These are phyloP conservation scores for Cryptotis parvus DNA, from an alignment of 2,113 vertebrate species.

Conservation along the genomic window DNA sequence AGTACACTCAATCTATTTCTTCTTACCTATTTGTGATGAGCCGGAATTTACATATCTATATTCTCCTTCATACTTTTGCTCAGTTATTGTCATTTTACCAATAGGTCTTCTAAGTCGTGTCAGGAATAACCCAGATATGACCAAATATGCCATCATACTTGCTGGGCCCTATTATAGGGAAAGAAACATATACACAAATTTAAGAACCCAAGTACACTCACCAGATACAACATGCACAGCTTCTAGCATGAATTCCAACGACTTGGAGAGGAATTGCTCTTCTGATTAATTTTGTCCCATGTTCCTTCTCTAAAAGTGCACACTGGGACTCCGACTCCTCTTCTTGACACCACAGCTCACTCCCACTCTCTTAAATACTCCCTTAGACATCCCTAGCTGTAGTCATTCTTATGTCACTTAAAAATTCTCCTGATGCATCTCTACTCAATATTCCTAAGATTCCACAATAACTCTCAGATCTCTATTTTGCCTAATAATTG, in stretches of 20 bases:
- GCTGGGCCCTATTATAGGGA: slow-evolving; percentile 91
- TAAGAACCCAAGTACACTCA: slow-evolving; percentile 37
- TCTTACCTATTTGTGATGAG: slow-evolving; percentile 98
- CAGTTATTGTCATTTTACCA: slow-evolving; percentile 96
- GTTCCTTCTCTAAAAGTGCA: slow-evolving; percentile 6
- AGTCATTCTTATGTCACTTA: background rate
- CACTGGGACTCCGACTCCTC: background rate
- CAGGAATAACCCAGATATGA: slow-evolving; percentile 96
- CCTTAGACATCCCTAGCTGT: background rate
- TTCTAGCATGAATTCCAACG: background rate
- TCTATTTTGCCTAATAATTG: slow-evolving; percentile 4
- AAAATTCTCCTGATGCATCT: background rate
- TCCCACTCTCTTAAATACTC: background rate
- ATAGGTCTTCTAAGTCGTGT: slow-evolving; percentile 96
- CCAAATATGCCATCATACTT: slow-evolving; percentile 95
- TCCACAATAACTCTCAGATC: background rate
- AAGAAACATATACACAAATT: slow-evolving; percentile 44
- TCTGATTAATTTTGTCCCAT: background rate
- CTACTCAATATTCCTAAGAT: background rate
- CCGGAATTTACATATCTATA: slow-evolving; percentile 98
- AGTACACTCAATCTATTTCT: background rate
- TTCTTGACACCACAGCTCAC: background rate
- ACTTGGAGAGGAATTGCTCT: background rate
- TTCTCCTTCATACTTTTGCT: slow-evolving; percentile 98
- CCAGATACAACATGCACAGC: background rate